Evolutionary conservation across 2,888 invertebrate genomes (phyloP).

Genomic region (Caenorhabditis doughertyi): DNA sequence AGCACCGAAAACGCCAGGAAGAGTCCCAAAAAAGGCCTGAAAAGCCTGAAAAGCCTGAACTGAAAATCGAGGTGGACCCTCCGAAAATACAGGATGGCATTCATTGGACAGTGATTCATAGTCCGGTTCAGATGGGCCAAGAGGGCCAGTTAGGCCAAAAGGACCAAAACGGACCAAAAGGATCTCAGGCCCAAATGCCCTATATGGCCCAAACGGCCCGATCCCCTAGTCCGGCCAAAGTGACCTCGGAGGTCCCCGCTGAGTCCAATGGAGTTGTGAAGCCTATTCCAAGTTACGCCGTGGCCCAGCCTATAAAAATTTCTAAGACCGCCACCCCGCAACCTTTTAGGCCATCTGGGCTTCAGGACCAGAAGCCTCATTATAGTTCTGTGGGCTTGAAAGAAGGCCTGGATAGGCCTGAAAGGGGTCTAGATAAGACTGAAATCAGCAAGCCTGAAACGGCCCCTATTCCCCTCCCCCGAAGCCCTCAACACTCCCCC

Average conservation of each 20-base stretch:
- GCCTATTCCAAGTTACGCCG: conserved; percentile 43
- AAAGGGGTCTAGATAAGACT: no score
- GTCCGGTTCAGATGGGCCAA: conserved; percentile 7
- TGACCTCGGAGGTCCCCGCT: conserved; percentile 21
- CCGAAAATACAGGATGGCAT: conserved; percentile 60
- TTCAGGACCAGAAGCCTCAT: conserved; percentile 7
- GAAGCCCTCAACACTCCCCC: conserved; percentile 14
- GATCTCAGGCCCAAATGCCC: no score
- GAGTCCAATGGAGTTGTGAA: conserved; percentile 24
- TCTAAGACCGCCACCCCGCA: conserved; percentile 55
- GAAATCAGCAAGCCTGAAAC: no score
- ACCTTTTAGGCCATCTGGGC: conserved; percentile 31
- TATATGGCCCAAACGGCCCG: no score
- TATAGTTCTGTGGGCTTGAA: conserved; percentile 22
- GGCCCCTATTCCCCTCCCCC: neutral
- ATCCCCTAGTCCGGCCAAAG: conserved; percentile 32
- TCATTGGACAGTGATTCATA: conserved; percentile 68
- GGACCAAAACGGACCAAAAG: no score
- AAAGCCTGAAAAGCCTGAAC: conserved; percentile 1
- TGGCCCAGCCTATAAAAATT: conserved; percentile 11
- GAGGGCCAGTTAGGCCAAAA: no score
- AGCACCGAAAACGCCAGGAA: conserved; percentile 36
- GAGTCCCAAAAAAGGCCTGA: conserved; percentile 6
- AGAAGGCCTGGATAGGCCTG: neutral
- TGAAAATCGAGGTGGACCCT: conserved; percentile 18